Conservation (phyloP, 2,888 invertebrate species). For the Sarcophaga variegata region DNA sequence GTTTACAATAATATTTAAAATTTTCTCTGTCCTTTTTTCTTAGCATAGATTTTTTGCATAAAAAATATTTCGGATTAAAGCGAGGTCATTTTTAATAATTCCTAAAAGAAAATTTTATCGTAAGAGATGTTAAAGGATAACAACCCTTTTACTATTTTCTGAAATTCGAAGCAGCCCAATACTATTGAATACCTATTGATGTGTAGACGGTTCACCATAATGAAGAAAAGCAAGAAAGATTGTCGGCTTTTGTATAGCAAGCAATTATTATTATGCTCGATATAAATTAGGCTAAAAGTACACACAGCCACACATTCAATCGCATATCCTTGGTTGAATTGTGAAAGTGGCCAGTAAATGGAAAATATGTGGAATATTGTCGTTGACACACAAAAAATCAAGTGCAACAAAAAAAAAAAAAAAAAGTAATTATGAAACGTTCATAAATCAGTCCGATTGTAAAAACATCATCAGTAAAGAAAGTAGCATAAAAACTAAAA, state of each 20-base stretch:
- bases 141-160: conserved; percentile 34
- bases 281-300: conserved; percentile 2
- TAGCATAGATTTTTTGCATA: no score
- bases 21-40: no score
- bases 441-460: conserved; percentile 40
- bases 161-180: no score
- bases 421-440: conserved; percentile 54
- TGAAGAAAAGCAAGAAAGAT: no score
- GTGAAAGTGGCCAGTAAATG: conserved; percentile 16
- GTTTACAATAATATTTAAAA: no score
- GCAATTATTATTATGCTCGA: no score
- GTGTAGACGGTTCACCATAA: conserved; percentile 12
- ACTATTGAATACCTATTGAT: not conserved
- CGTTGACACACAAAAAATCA: conserved; percentile 49
- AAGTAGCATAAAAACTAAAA: not conserved
- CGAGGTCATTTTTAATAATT: not conserved
- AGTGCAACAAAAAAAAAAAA: conserved; percentile 3
- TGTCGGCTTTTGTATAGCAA: no score
- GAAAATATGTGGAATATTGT: conserved; percentile 49
- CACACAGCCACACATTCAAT: not conserved
- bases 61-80: conserved; percentile 16
- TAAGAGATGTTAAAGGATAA: conserved; percentile 16
- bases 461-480: conserved; percentile 6
- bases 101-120: not conserved
- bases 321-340: no score